Percentiles rank a stretch among this genome's conserved stretches.
phyloP scores from a whole-genome alignment of 2,888 invertebrate species.

The Noctua janthe region DNA sequence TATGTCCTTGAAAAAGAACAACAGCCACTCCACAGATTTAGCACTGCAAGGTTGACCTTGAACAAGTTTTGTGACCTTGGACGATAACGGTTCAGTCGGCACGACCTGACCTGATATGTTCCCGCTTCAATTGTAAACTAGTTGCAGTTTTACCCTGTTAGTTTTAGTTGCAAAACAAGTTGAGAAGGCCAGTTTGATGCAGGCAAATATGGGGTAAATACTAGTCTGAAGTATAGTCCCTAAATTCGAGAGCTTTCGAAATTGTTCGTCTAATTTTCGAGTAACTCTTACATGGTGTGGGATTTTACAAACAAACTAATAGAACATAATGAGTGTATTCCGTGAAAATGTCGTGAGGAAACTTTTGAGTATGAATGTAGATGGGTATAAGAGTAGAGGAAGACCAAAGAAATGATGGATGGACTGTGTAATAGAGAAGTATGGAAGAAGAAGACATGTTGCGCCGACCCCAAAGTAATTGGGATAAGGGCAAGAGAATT shows the following conservation, averaged over 20 bases:
- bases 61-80: conserved; percentile 50
- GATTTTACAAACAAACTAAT: neutral
- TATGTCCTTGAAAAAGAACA: neutral
- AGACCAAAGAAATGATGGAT: too few species aligned
- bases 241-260: neutral
- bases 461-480: too few species aligned
- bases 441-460: too few species aligned
- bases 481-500: too few species aligned
- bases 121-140: conserved; percentile 22
- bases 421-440: too few species aligned
- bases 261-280: neutral
- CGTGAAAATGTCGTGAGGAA: too few species aligned
- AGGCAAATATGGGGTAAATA: neutral
- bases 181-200: neutral
- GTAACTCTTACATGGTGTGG: neutral
- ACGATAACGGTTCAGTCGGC: neutral
- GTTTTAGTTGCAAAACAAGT: conserved; percentile 45
- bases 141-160: conserved; percentile 31
- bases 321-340: neutral
- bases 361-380: too few species aligned
- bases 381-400: too few species aligned
- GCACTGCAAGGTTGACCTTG: conserved; percentile 36
- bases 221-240: neutral
- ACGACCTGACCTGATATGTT: conserved; percentile 8
- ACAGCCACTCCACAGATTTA: conserved; percentile 7